These are phyloP conservation scores for Nezara viridula DNA, from an alignment of 2,888 invertebrate species.

Conservation along the genomic window DNA sequence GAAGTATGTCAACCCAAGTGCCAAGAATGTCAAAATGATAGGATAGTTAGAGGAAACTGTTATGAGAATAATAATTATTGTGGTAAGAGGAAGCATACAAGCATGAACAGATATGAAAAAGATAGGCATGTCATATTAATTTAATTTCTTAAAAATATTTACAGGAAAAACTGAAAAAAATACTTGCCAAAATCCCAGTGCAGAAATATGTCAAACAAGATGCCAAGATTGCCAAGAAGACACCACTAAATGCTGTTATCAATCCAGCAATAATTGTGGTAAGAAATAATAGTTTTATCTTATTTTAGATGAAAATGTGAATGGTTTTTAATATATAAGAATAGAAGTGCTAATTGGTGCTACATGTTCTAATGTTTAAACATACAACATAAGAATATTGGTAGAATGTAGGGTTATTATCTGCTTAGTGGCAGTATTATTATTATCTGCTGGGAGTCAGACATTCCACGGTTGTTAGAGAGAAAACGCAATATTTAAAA, in stretches of 20 bases:
- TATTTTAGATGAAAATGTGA: not conserved
- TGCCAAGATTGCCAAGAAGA: not conserved
- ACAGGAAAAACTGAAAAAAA: not conserved
- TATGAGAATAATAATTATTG: not conserved
- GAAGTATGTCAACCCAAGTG: not conserved
- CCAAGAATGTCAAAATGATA: not conserved
- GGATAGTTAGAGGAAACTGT: not conserved
- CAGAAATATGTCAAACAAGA: not conserved
- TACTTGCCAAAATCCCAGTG: not conserved
- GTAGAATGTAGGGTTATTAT: too few relatives aligned
- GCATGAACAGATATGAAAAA: not conserved
- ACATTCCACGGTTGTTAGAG: too few relatives aligned
- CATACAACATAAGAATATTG: too few relatives aligned
- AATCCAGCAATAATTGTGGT: not conserved
- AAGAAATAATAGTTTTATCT: not conserved
- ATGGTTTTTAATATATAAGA: too few relatives aligned
- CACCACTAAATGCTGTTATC: not conserved
- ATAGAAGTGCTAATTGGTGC: too few relatives aligned
- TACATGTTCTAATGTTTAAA: too few relatives aligned
- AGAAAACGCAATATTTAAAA: too few relatives aligned
- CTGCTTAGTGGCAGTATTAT: too few relatives aligned
- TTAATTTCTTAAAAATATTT: not conserved
- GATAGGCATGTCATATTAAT: not conserved
- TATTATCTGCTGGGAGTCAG: too few relatives aligned
- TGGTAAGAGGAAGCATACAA: not conserved